These are phyloP conservation scores for Eupelmus urozonus DNA, from an alignment of 2,888 invertebrate species.

Conservation along the genomic window DNA sequence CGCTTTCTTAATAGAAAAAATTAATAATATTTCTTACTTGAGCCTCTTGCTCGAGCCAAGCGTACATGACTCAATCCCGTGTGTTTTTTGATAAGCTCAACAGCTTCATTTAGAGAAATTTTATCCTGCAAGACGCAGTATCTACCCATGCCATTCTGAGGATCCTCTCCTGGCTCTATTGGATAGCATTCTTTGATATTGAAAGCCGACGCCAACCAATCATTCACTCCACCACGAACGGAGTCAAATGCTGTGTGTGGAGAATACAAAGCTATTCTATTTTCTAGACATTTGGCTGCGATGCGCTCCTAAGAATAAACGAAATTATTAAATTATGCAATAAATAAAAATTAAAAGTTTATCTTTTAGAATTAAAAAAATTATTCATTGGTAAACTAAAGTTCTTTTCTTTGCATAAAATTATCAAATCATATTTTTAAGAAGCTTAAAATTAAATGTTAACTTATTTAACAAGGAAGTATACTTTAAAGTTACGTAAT, in stretches of 20 bases:
- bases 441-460: slow-evolving; percentile 1
- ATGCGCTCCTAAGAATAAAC: slow-evolving; percentile 84
- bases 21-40: too few species aligned
- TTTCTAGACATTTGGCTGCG: slow-evolving; percentile 87
- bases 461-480: background rate
- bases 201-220: slow-evolving; percentile 91
- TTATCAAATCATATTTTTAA: background rate
- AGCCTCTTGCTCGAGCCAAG: slow-evolving; percentile 82
- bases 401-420: background rate
- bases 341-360: too few species aligned
- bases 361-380: too few species aligned
- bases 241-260: slow-evolving; percentile 96
- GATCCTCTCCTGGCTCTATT: slow-evolving; percentile 67
- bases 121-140: slow-evolving; percentile 78
- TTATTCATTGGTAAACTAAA: background rate
- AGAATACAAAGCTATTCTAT: slow-evolving; percentile 92
- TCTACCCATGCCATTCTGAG: slow-evolving; percentile 80
- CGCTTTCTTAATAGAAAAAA: too few species aligned
- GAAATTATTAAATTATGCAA: slow-evolving; percentile 10
- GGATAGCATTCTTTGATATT: slow-evolving; percentile 68
- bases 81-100: slow-evolving; percentile 84
- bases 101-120: slow-evolving; percentile 81
- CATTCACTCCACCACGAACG: slow-evolving; percentile 90
- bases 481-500: too few species aligned
- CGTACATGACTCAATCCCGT: slow-evolving; percentile 85